Evolutionary conservation across 2,888 invertebrate species (phyloP), one percentile per base, ranked within the genome.

Genomic region (Brenthis daphne): DNA sequence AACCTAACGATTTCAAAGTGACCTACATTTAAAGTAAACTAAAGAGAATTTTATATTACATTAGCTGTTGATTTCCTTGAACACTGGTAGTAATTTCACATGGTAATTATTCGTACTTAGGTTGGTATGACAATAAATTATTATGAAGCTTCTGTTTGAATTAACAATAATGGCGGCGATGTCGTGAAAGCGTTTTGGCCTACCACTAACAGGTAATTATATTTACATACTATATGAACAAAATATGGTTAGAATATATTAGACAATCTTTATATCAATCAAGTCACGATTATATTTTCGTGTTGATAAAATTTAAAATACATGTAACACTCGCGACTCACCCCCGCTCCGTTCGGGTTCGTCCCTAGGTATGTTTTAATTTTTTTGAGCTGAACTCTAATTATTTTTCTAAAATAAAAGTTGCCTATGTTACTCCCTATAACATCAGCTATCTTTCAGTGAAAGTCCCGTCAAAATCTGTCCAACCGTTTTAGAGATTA

Each of bases 21-120:
- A 48, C 50, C 51, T 58, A 24, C 51, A 65, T 61, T 65, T 63
- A 57, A 54, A 51, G 47, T 48, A 51, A 60, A 68, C 24, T 33
- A 20, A 67, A 54, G 16, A 56, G 33, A 61, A 67, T 64, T 65
- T 50, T 55, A 66, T 64, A 57, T 64, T 37, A 66, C 65, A 64
- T 57, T 54, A 37, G 29, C 8, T 43, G 1, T 54, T 57, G 47
- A 65, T 60, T 66, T 71, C 55, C 71, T 60, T 64, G 20, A 56
- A 63, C 5, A 51, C 64, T 29, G 64, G 53, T 72, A 51, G 58
- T 68, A 72, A 72, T 69, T 76, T 75, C 64, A 73, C 67, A 69
- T 67, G 54, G 58, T 73, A 75, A 70, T 75, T 70, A 64, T 51
- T 29, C 66, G 53, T 63, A 8, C n/a, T 14, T 14, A 48, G 20